Percentiles rank a stretch among this genome's conserved stretches.
phyloP scores from a whole-genome alignment of 1,140 invertebrate species.

The Drusus annulatus region DNA sequence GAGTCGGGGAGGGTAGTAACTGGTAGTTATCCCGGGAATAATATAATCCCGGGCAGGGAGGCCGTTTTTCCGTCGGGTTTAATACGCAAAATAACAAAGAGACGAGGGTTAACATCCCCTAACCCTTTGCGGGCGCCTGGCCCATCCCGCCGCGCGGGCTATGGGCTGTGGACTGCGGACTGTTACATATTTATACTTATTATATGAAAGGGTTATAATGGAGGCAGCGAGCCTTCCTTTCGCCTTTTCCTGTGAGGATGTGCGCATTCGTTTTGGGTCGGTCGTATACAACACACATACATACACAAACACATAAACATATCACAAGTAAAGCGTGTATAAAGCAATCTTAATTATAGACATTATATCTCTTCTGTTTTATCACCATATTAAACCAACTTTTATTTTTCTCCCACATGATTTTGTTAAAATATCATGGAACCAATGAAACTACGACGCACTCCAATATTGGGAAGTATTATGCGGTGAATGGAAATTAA shows the following conservation, averaged over 20 bases:
- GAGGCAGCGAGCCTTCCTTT: slow-evolving; percentile 49
- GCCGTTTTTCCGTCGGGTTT: slow-evolving; percentile 42
- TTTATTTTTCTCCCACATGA: too few relatives aligned
- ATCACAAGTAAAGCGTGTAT: too few relatives aligned
- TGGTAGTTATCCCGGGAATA: slow-evolving; percentile 38
- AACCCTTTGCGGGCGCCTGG: background rate
- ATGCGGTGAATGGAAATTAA: too few relatives aligned
- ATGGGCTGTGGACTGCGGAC: background rate
- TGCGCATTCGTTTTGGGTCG: slow-evolving; percentile 52
- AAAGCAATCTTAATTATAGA: background rate
- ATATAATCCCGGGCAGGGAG: slow-evolving; percentile 31
- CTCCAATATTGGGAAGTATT: too few relatives aligned
- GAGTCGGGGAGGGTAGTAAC: too few relatives aligned
- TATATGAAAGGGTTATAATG: slow-evolving; percentile 57
- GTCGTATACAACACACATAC: background rate
- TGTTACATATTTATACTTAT: slow-evolving; percentile 60
- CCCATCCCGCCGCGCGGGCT: slow-evolving; percentile 1
- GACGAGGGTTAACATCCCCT: slow-evolving; percentile 35
- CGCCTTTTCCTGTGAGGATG: slow-evolving; percentile 56
- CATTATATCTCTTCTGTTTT: too few relatives aligned
- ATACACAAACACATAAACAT: background rate
- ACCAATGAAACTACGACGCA: too few relatives aligned
- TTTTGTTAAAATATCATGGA: too few relatives aligned
- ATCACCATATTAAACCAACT: too few relatives aligned
- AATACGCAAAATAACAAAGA: slow-evolving; percentile 47